These are phyloP conservation scores for Semnornis frantzii DNA, from an alignment of 2,113 vertebrate species.

Conservation along the genomic window DNA sequence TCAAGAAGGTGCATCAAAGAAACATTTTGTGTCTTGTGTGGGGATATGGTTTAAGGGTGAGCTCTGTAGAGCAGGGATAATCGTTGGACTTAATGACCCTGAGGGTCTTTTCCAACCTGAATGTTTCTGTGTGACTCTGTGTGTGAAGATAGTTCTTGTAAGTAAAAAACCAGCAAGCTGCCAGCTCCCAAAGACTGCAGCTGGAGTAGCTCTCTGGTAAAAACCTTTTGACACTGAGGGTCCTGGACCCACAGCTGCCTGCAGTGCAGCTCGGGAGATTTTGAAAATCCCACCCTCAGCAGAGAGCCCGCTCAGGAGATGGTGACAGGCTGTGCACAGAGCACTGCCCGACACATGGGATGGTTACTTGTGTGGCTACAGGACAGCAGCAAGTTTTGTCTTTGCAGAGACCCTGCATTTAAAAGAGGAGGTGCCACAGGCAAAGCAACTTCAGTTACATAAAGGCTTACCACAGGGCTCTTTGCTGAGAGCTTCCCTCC, in stretches of 20 bases:
- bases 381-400: not conserved
- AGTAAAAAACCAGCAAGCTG: not conserved
- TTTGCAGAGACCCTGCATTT: not conserved
- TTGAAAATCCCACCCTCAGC: not conserved
- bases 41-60: not conserved
- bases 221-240: not conserved
- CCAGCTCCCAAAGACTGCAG: not conserved
- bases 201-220: not conserved
- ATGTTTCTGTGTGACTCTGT: too few species aligned
- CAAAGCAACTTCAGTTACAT: not conserved
- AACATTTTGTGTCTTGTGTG: not conserved
- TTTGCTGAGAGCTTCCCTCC: not conserved
- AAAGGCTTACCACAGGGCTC: not conserved
- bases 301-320: not conserved
- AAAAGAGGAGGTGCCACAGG: not conserved
- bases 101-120: too few species aligned
- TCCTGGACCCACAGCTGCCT: not conserved
- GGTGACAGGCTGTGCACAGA: fast-evolving
- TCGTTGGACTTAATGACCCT: too few species aligned
- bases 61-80: too few species aligned
- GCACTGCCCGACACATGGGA: not conserved
- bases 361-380: not conserved
- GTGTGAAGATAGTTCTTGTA: not conserved
- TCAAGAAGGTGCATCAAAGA: not conserved
- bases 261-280: fast-evolving